Evolutionary conservation across 2,113 vertebrate genomes (phyloP).

Genomic region (Bubo blakistoni): DNA sequence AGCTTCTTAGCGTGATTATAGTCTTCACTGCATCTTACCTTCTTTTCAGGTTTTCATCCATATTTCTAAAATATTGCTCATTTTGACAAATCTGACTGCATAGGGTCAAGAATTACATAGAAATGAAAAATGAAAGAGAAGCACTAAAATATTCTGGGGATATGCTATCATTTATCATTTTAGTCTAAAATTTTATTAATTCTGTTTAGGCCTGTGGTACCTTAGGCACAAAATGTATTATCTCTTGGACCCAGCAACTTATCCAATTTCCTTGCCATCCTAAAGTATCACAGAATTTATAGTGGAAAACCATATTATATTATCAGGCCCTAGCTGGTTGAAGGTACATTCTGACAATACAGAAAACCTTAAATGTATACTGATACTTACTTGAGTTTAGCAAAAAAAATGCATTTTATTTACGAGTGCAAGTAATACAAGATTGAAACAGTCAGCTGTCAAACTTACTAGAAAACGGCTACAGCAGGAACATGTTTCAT

Average conservation of each 20-base stretch:
- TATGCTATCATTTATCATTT: not conserved
- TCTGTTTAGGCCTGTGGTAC: not conserved
- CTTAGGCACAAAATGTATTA: not conserved
- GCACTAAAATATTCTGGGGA: not conserved
- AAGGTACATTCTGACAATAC: not conserved
- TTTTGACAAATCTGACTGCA: not conserved
- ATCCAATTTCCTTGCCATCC: not conserved
- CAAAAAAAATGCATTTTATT: not conserved
- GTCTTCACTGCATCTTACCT: not conserved
- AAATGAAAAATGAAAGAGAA: not conserved
- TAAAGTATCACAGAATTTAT: not conserved
- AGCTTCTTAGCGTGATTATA: not conserved
- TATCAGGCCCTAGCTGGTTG: not conserved
- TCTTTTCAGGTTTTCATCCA: not conserved
- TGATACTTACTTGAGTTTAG: not conserved
- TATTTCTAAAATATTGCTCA: not conserved
- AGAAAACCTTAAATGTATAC: not conserved
- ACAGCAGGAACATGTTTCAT: not conserved
- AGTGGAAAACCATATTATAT: not conserved
- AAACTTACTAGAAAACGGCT: not conserved
- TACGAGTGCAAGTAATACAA: not conserved
- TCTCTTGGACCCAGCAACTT: not conserved
- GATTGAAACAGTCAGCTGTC: not conserved
- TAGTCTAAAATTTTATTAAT: not conserved
- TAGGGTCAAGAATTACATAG: not conserved